phyloP scores from a whole-genome alignment of 1,140 invertebrate species.

The Adoxophyes honmai region DNA sequence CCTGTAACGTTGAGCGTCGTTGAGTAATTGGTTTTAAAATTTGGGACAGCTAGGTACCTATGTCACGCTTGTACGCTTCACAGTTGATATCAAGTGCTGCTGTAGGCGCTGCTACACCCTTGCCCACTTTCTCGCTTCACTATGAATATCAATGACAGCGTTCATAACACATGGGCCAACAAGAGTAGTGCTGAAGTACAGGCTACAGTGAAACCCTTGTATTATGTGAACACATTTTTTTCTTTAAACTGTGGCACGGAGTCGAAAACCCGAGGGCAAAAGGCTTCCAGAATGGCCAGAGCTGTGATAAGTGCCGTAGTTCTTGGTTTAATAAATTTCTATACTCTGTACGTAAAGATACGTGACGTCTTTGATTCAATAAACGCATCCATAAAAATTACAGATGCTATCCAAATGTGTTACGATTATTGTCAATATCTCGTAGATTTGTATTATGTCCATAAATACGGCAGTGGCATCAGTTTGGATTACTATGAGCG shows the following conservation, averaged over 20 bases:
- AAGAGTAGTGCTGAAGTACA: background rate
- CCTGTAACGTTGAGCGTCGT: too few relatives aligned
- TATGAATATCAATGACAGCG: too few relatives aligned
- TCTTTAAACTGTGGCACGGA: background rate
- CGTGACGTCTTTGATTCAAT: slow-evolving; percentile 23
- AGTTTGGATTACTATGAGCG: slow-evolving; percentile 35
- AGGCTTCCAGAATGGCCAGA: background rate
- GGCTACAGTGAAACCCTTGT: background rate
- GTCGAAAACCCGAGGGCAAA: background rate
- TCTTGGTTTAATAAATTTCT: slow-evolving; percentile 23
- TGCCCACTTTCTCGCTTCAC: too few relatives aligned
- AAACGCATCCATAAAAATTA: slow-evolving; percentile 40
- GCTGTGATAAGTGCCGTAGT: slow-evolving; percentile 6
- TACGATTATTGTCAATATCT: slow-evolving; percentile 48
- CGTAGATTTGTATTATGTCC: slow-evolving; percentile 45
- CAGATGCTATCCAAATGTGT: slow-evolving; percentile 44
- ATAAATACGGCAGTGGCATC: slow-evolving; percentile 37
- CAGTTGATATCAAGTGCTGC: too few relatives aligned
- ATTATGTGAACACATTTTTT: background rate
- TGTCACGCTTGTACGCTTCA: too few relatives aligned
- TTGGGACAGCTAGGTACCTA: too few relatives aligned
- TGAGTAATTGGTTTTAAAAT: too few relatives aligned
- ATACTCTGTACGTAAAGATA: slow-evolving; percentile 37
- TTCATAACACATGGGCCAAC: background rate
- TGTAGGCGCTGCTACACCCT: too few relatives aligned